Base-by-base conservation (phyloP, 2,113 vertebrate species). In the Sander vitreus region DNA sequence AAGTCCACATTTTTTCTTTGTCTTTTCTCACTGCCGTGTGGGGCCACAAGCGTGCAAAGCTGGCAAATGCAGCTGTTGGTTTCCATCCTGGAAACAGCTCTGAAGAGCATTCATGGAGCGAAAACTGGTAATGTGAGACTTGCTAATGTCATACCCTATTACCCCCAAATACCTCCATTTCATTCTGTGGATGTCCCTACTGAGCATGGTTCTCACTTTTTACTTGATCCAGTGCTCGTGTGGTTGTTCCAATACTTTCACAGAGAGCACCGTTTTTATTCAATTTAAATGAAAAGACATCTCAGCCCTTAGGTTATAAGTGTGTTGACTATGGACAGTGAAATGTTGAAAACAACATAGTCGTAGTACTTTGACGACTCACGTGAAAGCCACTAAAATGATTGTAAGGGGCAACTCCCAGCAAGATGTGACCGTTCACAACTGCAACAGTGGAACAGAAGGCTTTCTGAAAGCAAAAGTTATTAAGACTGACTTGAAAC, bases 51-150 rank as follows among this genome's bases (percentile, higher is more conserved):
- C 16, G 64, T 76, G 57, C 65, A 76, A 72, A 75, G 72, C 68
- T 58, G 86, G 75, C 73, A 51, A 51, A 84, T 23, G 33, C 89
- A 91, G 86, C 81, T 86, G 88, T 51, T 78, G 71, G 60, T 89
- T 92, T 91, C 81, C 86, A 80, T 83, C 60, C 48, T 66, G 70
- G 76, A 85, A 73, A 76, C 23, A 30, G 59, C 48, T 77, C 10
- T 36, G 51, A 78, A 33, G 69, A 77, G 78, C 55, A 69, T 73
- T 59, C 69, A 80, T 66, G 62, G 78, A 85, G 60, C 80, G 76
- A 83, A 88, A 87, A 67, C 60, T 66, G 72, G 84, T 85, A 89
- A 91, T 54, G 57, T 70, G 86, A 89, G 76, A 79, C 63, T 53
- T 21, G 73, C 53, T 18, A 64, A 70, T 79, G 84, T 86, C 66